Conservation (phyloP, 2,888 invertebrate genomes). For the Dione juno region DNA sequence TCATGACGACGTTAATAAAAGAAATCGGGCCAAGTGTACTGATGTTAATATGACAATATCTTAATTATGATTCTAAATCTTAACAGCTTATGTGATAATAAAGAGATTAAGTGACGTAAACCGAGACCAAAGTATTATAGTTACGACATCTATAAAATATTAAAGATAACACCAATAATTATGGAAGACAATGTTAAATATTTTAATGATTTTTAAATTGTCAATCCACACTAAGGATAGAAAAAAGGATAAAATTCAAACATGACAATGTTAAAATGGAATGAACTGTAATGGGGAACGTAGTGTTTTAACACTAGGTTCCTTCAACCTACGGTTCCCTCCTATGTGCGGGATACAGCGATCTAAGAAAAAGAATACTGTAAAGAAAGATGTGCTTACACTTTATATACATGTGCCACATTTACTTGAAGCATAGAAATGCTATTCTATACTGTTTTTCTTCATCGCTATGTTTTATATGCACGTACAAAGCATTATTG, state of each 20-base stretch:
- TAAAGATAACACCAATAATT: not conserved
- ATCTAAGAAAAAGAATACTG: too few relatives aligned
- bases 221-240: too few relatives aligned
- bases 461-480: too few relatives aligned
- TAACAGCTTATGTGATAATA: conserved; percentile 10
- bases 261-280: not conserved
- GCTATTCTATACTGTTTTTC: too few relatives aligned
- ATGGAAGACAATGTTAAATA: conserved; percentile 4
- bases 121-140: not conserved
- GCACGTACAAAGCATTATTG: too few relatives aligned
- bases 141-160: conserved; percentile 3
- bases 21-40: conserved; percentile 15
- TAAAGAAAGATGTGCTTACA: not conserved
- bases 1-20: not conserved
- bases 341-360: too few relatives aligned
- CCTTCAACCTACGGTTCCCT: too few relatives aligned
- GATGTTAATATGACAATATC: conserved; percentile 5
- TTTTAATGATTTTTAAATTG: too few relatives aligned
- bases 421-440: not conserved
- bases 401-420: not conserved
- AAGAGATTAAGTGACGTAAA: conserved; percentile 8
- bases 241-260: too few relatives aligned
- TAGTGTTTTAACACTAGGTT: too few relatives aligned
- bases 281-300: too few relatives aligned
- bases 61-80: conserved; percentile 13